phyloP scores from a whole-genome alignment of 2,113 vertebrate species.

The Ochotona princeps region DNA sequence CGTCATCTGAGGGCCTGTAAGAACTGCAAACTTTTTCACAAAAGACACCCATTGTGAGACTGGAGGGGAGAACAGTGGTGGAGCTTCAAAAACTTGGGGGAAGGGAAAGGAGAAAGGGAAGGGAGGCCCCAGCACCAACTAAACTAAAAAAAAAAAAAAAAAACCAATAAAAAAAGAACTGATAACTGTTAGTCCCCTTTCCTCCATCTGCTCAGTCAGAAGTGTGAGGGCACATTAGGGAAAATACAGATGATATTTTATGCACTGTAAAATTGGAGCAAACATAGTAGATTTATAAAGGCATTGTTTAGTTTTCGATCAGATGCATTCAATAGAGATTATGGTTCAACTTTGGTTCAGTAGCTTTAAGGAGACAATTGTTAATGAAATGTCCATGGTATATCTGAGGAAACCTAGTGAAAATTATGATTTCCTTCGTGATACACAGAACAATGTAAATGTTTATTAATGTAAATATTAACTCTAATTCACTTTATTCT shows the following conservation, averaged over 20 bases:
- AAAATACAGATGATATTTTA: background rate
- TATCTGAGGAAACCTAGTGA: background rate
- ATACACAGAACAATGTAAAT: background rate
- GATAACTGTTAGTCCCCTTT: background rate
- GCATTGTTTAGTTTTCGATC: background rate
- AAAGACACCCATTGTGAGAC: no score
- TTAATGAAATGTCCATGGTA: background rate
- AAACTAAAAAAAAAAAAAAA: no score
- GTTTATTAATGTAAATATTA: background rate
- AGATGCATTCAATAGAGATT: no score
- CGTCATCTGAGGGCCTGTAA: background rate
- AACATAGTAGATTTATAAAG: background rate
- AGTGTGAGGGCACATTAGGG: accelerated
- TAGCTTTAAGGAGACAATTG: background rate
- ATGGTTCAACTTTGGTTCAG: no score
- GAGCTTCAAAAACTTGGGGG: no score
- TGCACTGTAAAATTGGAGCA: background rate
- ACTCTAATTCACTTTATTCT: background rate
- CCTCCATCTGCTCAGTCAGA: background rate
- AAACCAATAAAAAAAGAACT: no score
- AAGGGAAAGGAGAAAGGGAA: no score
- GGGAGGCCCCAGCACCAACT: no score
- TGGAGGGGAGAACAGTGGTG: no score
- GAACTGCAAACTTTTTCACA: no score
- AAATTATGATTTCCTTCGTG: background rate